Base-by-base conservation (phyloP, 1,140 invertebrate species). In the Lasioglossum albipes region DNA sequence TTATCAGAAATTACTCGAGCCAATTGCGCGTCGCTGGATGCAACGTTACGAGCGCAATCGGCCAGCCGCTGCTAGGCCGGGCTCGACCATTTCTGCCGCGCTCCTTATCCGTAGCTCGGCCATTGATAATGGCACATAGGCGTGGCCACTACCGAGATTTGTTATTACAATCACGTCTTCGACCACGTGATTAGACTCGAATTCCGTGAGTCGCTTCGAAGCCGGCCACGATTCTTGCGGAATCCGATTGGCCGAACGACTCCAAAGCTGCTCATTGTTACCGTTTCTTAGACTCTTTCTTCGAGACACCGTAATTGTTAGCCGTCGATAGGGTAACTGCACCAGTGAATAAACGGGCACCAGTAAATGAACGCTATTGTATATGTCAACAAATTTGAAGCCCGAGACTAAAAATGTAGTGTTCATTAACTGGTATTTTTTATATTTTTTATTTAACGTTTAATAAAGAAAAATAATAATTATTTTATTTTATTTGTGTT, bases 101-200 rank as follows among this genome's bases (percentile, higher is more conserved):
- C 64, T 84, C 83, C 84, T 84, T 84, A 84, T 86, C 75, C 84
- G 42, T 65, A 62, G 22, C 45, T 62, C 75, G 72, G 74, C 84
- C 85, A 90, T 87, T 90, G 85, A 90, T 88, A 87, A 85, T 77
- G 67, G 72, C 20, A 80, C 75, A 84, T 84, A 86, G 90, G 90
- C 88, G 90, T 88, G 86, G 85, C 84, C 70, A 81, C 45, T 22
- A 68, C 20, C 20, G 77, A 84, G 84, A 90, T 88, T 90, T 87
- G 88, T 89, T 89, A 90, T 90, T 90, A 89, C 83, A 88, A 90
- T 89, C 88, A 87, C 86, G 87, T 89, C 79, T 82, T 77, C 22
- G 79, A 65, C 59, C 84, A 72, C 67, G 79, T 79, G 88, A 88
- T 88, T 85, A 81, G 83, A 81, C 61, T 81, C 36, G 74, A 66